Evolutionary conservation across 2,113 vertebrate species (phyloP).

Genomic region (Chloebia gouldiae): DNA sequence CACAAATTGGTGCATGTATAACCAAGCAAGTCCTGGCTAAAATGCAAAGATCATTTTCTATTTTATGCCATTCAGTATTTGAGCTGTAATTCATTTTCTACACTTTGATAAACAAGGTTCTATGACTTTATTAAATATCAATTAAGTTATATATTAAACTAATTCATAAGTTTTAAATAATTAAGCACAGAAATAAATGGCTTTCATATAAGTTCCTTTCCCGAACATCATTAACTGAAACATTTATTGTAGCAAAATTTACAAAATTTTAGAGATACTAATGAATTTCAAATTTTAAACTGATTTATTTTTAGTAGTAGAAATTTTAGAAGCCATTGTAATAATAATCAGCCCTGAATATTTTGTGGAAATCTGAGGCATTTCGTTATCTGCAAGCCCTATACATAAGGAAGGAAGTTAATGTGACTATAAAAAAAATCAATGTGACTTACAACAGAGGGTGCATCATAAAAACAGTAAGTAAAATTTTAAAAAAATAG

Average conservation of each 20-base stretch:
- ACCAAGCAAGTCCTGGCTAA: not conserved
- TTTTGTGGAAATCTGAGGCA: slow-evolving; percentile 81
- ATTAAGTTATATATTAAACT: slow-evolving; percentile 63
- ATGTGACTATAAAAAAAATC: slow-evolving; percentile 75
- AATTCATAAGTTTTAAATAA: slow-evolving; percentile 64
- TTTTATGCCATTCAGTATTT: slow-evolving; percentile 43
- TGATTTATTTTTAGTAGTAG: slow-evolving; percentile 77
- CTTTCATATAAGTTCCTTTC: slow-evolving; percentile 65
- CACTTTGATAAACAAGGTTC: slow-evolving; percentile 77
- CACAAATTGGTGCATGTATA: not conserved
- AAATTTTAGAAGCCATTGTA: slow-evolving; percentile 73
- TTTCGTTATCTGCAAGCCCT: slow-evolving; percentile 75
- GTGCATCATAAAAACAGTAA: slow-evolving; percentile 77
- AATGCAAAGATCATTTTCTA: not conserved
- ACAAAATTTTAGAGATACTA: slow-evolving; percentile 72
- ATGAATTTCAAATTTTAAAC: slow-evolving; percentile 81
- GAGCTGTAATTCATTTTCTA: slow-evolving; percentile 52
- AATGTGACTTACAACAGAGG: slow-evolving; percentile 76
- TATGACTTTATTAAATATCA: slow-evolving; percentile 72
- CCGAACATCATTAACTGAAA: slow-evolving; percentile 62
- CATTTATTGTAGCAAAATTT: slow-evolving; percentile 74
- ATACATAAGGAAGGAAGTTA: slow-evolving; percentile 72
- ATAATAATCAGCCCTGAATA: slow-evolving; percentile 80
- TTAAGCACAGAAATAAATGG: slow-evolving; percentile 68
- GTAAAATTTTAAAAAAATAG: slow-evolving; percentile 81